Evolutionary conservation across 2,113 vertebrate genomes (phyloP), one percentile per base, ranked within the genome.

Genomic region (Geothlypis trichas): DNA sequence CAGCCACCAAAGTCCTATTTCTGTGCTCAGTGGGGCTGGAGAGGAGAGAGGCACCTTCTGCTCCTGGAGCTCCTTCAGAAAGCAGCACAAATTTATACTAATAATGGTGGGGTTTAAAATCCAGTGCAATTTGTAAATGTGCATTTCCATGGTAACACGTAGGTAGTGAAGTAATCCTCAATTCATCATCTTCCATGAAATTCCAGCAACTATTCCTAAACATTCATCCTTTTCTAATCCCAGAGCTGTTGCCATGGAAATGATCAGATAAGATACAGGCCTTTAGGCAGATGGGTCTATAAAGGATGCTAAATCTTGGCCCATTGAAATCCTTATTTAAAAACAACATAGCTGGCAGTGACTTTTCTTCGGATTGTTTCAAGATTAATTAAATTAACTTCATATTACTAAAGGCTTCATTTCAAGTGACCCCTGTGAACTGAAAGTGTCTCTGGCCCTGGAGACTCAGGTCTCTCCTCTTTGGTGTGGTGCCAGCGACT

Each of bases 171-270:
- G 91, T 98, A 98, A 98, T 98, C 97, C 96, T 97, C 95, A 86
- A 93, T 95, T 98, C 82, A 82, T 98, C 83, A 74, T 98, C 97
- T 98, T 97, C 93, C 95, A 97, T 97, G 93, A 97, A 97, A 97
- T 98, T 98, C 97, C 97, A 97, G 97, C 95, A 96, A 97, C 95
- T 97, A 96, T 97, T 98, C 94, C 94, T 98, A 98, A 98, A 97
- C 95, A 96, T 95, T 98, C 97, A 97, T 98, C 97, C 97, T 96
- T 92, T 97, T 98, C 97, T 98, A 98, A 98, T 97, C 97, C 98
- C 97, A 97, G 95, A 93, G 97, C 93, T 7, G 98, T 98, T 98
- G 97, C 98, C 95, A 98, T 98, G 98, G 98, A 98, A 98, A 99
- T 97, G 90, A 98, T 97, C 97, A 97, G 97, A 98, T 98, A 98